Evolutionary conservation across 2,797 vertebrate species (phyloP), one percentile per base, ranked within the genome.

Genomic region (Danio aesculapii): DNA sequence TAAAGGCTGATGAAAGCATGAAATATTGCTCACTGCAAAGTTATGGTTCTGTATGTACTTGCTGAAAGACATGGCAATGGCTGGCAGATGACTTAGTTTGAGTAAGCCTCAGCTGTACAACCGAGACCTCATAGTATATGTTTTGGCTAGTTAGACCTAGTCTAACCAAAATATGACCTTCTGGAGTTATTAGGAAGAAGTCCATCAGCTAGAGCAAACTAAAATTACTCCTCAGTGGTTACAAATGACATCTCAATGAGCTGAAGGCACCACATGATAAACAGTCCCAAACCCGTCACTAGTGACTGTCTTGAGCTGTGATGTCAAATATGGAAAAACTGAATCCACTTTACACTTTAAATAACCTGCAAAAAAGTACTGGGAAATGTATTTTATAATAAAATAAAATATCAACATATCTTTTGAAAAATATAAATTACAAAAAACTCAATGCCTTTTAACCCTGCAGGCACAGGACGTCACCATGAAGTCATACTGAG

Each of bases 1-100:
- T 76, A 70, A 78, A 79, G 30, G 16, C 64, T 67, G 77, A 59
- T 80, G 84, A 81, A 84, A 87, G 79, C 16, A 81, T 81, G 71
- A 83, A 81, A 73, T 74, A 67, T 55, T 21, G 13, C n/a, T n/a
- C 71, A 43, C 63, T 30, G 73, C 43, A 52, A 41, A 63, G 44
- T 59, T 74, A 9, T 52, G 63, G 7, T 78, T 83, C 81, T 52
- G 62, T 10, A 13, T 30, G 55, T 21, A 39, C 43, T 58, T 71
- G 61, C 14, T 68, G 43, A 76, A 49, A 55, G 67, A 77, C 19
- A 39, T 13, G 43, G 57, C 62, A 71, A 71, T 46, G 68, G 62
- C 39, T 73, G 16, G 39, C 66, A 80, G 49, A 73, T 19, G 63
- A 66, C 19, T 52, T 75, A 12, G 21, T 30, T 5, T 69, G 77